These are phyloP conservation scores for Chanos chanos DNA, from an alignment of 2,797 vertebrate genomes.

Conservation along the genomic window DNA sequence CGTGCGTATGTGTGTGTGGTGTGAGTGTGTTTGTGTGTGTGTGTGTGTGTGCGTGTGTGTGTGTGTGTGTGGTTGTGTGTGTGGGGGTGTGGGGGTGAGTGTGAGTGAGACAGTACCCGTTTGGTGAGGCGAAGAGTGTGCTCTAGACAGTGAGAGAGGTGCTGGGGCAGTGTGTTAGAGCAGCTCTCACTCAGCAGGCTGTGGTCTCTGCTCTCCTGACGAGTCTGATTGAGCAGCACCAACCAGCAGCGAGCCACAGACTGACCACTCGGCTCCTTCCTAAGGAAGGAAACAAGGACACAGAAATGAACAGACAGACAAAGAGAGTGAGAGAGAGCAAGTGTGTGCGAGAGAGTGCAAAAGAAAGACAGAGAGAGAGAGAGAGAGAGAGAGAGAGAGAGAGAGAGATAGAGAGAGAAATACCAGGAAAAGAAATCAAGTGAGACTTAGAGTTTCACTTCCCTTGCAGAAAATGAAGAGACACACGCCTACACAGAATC, in stretches of 20 bases:
- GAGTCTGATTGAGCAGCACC: conserved; percentile 66
- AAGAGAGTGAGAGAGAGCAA: background rate
- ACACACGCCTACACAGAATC: background rate
- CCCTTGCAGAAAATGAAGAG: background rate
- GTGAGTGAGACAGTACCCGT: conserved; percentile 55
- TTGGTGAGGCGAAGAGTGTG: conserved; percentile 71
- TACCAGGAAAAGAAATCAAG: background rate
- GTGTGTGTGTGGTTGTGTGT: background rate
- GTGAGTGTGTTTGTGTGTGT: conserved; percentile 1
- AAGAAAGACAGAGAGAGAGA: too few relatives aligned
- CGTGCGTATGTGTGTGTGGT: background rate
- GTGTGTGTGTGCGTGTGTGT: background rate
- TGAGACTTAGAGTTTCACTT: too few relatives aligned
- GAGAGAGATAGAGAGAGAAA: too few relatives aligned
- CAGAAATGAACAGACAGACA: background rate
- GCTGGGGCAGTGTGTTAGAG: conserved; percentile 60
- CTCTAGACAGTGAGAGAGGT: conserved; percentile 67
- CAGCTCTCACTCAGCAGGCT: conserved; percentile 63
- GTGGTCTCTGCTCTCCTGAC: conserved; percentile 71
- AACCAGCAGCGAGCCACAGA: conserved; percentile 66
- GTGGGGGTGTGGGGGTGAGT: background rate
- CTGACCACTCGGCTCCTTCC: conserved; percentile 66
- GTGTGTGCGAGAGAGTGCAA: background rate
- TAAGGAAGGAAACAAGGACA: conserved; percentile 24
- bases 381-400: too few relatives aligned